Conservation (phyloP, 2,113 vertebrate genomes). For the Corythaixoides concolor region DNA sequence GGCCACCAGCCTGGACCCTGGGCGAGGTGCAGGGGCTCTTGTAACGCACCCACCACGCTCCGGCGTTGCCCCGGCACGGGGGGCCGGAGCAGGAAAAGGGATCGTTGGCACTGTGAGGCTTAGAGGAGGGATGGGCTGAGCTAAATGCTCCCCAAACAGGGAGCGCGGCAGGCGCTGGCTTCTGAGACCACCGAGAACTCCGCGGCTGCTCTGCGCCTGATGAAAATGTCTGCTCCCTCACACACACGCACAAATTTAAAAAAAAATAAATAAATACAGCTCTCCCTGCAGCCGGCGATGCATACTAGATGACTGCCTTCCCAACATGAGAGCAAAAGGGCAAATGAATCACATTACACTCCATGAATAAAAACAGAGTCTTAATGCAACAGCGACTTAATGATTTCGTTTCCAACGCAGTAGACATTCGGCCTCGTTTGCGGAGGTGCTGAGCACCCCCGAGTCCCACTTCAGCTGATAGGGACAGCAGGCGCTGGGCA, state of each 20-base stretch:
- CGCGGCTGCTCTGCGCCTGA: neutral
- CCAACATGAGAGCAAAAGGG: slow-evolving; percentile 63
- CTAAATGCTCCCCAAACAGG: neutral
- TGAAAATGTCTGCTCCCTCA: slow-evolving; percentile 2
- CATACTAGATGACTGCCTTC: slow-evolving; percentile 45
- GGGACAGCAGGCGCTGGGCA: neutral
- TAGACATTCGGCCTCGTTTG: neutral
- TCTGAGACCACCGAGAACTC: neutral
- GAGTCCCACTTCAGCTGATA: neutral
- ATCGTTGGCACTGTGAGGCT: accelerated
- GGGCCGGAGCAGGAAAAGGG: neutral
- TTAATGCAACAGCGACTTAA: slow-evolving; percentile 40
- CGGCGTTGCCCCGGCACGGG: neutral
- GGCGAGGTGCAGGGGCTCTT: accelerated
- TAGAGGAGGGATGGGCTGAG: neutral
- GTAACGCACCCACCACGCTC: neutral
- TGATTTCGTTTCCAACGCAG: slow-evolving; percentile 6
- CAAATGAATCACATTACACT: slow-evolving; percentile 63
- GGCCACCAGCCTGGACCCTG: neutral
- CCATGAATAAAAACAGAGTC: slow-evolving; percentile 53
- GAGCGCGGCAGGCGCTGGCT: accelerated
- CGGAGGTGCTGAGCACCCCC: neutral
- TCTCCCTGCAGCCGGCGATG: slow-evolving; percentile 44
- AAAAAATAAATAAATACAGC: neutral
- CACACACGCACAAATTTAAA: neutral